A percentile compares a stretch with the other conserved stretches of the same genome.
Conservation (phyloP, 2,888 invertebrate species). For the Parelbella ahira region DNA sequence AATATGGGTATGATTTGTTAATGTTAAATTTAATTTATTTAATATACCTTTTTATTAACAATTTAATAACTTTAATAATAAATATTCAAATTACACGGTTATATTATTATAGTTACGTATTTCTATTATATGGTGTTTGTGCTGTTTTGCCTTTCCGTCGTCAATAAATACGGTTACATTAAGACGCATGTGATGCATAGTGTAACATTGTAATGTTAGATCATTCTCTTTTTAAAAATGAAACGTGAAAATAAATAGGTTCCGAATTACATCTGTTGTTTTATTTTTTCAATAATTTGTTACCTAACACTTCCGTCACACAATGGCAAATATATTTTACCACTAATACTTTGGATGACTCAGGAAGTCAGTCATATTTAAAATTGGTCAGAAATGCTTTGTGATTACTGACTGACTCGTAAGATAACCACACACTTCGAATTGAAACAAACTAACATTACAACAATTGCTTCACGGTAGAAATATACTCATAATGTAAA, state of each 20-base stretch:
- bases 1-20: conserved; percentile 3
- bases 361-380: too few relatives aligned
- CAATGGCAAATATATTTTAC: too few relatives aligned
- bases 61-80: conserved; percentile 10
- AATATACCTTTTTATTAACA: conserved; percentile 1
- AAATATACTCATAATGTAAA: too few relatives aligned
- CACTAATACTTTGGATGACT: too few relatives aligned
- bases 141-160: conserved; percentile 22
- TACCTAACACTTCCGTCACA: too few relatives aligned
- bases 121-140: conserved; percentile 15
- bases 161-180: conserved; percentile 36
- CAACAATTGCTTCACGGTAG: too few relatives aligned
- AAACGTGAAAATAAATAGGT: conserved; percentile 57
- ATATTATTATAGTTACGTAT: conserved; percentile 17
- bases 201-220: conserved; percentile 54
- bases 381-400: too few relatives aligned
- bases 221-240: conserved; percentile 62
- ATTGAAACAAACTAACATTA: too few relatives aligned
- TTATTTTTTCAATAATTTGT: conserved; percentile 1
- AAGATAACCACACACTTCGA: too few relatives aligned
- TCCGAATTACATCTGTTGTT: conserved; percentile 37
- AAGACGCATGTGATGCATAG: conserved; percentile 66
- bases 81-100: conserved; percentile 12
- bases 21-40: conserved; percentile 16
- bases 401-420: too few relatives aligned